These are phyloP conservation scores for Diabrotica balteata DNA, from an alignment of 2,888 invertebrate species.

Conservation along the genomic window DNA sequence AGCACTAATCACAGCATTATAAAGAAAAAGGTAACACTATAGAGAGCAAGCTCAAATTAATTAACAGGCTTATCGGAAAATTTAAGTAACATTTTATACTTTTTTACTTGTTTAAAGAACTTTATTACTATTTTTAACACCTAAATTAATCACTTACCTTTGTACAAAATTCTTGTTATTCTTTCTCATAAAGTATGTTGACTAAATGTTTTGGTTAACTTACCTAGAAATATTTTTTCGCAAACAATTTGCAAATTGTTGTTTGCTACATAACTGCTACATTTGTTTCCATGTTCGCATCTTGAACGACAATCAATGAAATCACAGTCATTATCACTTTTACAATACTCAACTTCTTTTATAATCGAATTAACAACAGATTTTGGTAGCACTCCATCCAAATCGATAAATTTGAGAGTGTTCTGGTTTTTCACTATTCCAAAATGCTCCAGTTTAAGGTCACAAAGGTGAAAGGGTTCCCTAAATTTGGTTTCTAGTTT, in stretches of 20 bases:
- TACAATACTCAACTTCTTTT: constrained; percentile 60
- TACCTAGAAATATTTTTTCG: constrained; percentile 69
- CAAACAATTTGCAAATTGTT: constrained; percentile 74
- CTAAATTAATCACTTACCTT: too few relatives aligned
- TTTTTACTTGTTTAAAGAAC: too few relatives aligned
- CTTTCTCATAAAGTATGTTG: too few relatives aligned
- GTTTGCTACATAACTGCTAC: constrained; percentile 66
- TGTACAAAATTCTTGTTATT: too few relatives aligned
- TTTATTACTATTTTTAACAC: too few relatives aligned
- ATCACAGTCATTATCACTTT: constrained; percentile 70
- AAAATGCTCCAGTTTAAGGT: constrained; percentile 73
- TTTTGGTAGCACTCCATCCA: constrained; percentile 69
- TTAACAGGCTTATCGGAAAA: neutral
- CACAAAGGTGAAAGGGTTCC: constrained; percentile 72
- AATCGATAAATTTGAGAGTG: constrained; percentile 69
- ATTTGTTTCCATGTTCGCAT: constrained; percentile 65
- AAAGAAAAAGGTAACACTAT: too few relatives aligned
- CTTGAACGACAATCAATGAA: constrained; percentile 71
- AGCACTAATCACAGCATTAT: too few relatives aligned
- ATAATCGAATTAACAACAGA: constrained; percentile 63
- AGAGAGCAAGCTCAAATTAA: neutral
- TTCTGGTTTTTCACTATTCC: constrained; percentile 63
- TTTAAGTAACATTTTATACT: neutral
- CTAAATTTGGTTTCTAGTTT: constrained; percentile 66
- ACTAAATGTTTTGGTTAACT: neutral